Evolutionary conservation across 2,797 vertebrate genomes (phyloP), one percentile per base, ranked within the genome.

Genomic region (Cossypha caffra): DNA sequence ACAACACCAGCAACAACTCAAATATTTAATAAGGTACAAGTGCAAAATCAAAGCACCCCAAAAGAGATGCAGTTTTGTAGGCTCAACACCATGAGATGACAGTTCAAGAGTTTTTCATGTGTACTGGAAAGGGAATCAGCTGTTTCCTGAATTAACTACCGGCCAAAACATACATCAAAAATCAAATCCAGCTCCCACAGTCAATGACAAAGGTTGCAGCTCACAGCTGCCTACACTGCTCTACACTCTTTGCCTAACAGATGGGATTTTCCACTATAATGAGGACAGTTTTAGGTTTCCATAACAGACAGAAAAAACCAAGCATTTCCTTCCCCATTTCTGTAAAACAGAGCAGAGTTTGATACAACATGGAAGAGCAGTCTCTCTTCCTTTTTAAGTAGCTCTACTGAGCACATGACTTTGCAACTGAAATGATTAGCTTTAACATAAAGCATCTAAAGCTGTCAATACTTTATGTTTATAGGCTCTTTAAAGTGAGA

Each of bases 211-310:
- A 64, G 2, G 35, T 4, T 57, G 58, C n/a, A 68, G 40, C 67
- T 55, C 72, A 28, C 37, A 63, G 52, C 33, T 81, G 21, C 29
- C 16, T 26, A 29, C 33, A 11, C 21, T 7, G 8, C 37, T 66
- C 25, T n/a, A 1, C 0, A 0, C 2, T 35, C 35, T 66, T 42
- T 28, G 16, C 25, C 9, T 8, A 25, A n/a, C 0, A 0, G n/a
- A 13, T 38, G 48, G 85, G 52, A 77, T 83, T 80, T 94, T 73
- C 68, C 42, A 24, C 40, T 18, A 3, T 7, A 55, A 37, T 0
- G 1, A 87, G 68, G 37, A 31, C 31, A 26, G 11, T 4, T 88
- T 61, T 26, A 55, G 19, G 38, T 47, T 86, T 76, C 57, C 3
- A 1, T 33, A 23, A n/a, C 38, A 55, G 38, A 35, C 21, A 35